A percentile compares a stretch with the other conserved stretches of the same genome.
Conservation (phyloP, 2,113 vertebrate genomes). For the Raja brachyura region DNA sequence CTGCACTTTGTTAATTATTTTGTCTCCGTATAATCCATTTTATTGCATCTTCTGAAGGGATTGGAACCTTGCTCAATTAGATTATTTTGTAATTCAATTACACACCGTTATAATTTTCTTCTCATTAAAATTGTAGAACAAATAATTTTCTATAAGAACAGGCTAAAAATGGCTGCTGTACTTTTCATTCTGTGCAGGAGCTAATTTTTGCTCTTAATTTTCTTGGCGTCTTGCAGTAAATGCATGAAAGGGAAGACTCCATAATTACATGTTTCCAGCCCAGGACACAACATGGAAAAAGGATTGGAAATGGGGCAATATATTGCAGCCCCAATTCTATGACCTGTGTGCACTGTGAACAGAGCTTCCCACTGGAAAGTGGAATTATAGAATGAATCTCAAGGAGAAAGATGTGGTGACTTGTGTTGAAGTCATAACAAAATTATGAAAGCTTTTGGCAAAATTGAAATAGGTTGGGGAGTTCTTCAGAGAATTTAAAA, state of each 20-base stretch:
- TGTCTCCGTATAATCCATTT: background rate
- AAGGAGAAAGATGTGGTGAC: background rate
- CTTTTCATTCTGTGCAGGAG: background rate
- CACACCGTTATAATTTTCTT: background rate
- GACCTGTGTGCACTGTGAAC: background rate
- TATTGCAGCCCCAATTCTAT: background rate
- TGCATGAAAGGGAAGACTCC: background rate
- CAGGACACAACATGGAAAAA: background rate
- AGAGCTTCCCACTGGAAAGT: background rate
- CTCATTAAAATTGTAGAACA: background rate
- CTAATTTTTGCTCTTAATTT: background rate
- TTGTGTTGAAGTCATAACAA: background rate
- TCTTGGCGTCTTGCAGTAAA: background rate
- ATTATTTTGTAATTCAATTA: constrained; percentile 34
- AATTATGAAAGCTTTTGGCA: background rate
- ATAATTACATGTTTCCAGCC: background rate
- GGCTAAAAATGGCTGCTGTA: background rate
- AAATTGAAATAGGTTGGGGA: background rate
- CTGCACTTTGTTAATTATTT: background rate
- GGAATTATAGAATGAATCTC: background rate
- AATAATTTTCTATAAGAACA: background rate
- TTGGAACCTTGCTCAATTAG: constrained; percentile 12
- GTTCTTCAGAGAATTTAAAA: background rate
- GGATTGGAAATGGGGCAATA: background rate
- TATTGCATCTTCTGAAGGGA: background rate